Conservation (phyloP, 2,797 vertebrate genomes). For the Amblyopsis hoosieri region DNA sequence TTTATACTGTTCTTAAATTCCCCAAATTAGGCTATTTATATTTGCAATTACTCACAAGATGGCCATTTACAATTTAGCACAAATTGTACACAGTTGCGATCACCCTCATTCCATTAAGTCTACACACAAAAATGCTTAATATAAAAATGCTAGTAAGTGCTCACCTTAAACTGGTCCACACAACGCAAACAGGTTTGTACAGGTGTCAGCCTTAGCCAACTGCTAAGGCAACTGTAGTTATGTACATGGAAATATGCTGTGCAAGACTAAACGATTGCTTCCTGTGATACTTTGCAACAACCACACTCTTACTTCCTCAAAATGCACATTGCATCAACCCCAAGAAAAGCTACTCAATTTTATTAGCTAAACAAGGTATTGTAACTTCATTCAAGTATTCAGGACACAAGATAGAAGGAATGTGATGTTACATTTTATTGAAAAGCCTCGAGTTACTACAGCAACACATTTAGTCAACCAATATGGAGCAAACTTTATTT, state of each 20-base stretch:
- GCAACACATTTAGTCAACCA: constrained; percentile 34
- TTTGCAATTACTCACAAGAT: too few relatives aligned
- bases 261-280: constrained; percentile 45
- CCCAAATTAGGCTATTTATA: too few relatives aligned
- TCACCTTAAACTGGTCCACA: too few relatives aligned
- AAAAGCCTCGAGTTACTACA: constrained; percentile 52
- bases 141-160: not conserved
- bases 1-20: not conserved
- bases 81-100: too few relatives aligned
- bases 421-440: constrained; percentile 66
- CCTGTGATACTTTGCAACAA: constrained; percentile 50
- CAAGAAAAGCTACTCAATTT: not conserved
- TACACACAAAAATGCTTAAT: not conserved
- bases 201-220: not conserved
- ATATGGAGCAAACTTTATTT: constrained; percentile 21
- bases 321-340: not conserved
- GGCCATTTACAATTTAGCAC: too few relatives aligned
- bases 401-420: not conserved
- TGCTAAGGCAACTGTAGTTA: constrained; percentile 12
- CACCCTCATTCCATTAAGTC: not conserved
- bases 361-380: not conserved
- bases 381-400: not conserved
- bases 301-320: constrained; percentile 39
- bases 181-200: constrained; percentile 24
- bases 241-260: constrained; percentile 33